Conservation (phyloP, 2,888 invertebrate genomes). For the Philhelius pedissequus region DNA sequence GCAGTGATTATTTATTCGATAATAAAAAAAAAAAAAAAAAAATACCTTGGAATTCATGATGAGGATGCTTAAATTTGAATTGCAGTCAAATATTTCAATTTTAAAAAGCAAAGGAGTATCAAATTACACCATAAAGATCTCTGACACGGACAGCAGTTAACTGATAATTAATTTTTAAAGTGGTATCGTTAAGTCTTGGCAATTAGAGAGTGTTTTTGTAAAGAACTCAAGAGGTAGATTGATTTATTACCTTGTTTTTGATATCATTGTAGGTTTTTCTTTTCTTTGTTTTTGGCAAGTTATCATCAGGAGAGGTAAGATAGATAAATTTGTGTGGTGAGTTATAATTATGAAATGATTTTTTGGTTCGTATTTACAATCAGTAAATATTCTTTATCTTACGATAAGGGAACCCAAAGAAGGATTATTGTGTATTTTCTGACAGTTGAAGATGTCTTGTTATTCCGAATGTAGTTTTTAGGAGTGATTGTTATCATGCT, state of each 20-base stretch:
- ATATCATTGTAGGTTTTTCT: background rate
- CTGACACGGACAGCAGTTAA: slow-evolving; percentile 2
- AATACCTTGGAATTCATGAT: slow-evolving; percentile 6
- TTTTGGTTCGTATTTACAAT: background rate
- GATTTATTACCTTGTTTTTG: slow-evolving; percentile 25
- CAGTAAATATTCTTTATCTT: background rate
- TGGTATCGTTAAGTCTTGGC: background rate
- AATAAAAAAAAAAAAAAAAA: background rate
- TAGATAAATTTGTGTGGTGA: background rate
- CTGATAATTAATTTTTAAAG: background rate
- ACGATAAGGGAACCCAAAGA: background rate
- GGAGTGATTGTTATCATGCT: background rate
- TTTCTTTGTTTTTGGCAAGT: slow-evolving; percentile 3
- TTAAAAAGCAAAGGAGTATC: background rate
- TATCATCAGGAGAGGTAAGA: background rate
- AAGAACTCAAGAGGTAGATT: slow-evolving; percentile 1
- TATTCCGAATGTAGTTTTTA: background rate
- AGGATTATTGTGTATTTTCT: background rate
- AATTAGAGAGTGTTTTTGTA: background rate
- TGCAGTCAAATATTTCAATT: background rate
- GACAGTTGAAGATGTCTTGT: background rate
- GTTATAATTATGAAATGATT: too few relatives aligned
- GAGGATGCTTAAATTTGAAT: background rate
- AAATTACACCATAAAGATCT: background rate
- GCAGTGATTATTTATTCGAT: background rate